Percentiles rank a stretch among this genome's conserved stretches.
phyloP scores from a whole-genome alignment of 2,113 vertebrate species.

The Equus przewalskii region DNA sequence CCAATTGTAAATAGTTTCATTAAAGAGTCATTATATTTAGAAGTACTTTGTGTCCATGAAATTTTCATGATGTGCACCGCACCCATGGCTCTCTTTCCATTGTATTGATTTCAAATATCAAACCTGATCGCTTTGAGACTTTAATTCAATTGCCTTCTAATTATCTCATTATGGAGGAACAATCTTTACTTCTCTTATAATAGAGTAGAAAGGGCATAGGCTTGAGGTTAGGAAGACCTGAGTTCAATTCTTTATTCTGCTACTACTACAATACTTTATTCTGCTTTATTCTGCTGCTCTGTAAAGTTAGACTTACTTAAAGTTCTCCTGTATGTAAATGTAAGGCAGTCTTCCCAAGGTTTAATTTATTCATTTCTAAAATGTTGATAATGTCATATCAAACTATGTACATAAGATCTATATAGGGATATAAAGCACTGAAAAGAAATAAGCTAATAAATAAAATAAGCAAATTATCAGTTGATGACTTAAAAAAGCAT shows the following conservation, averaged over 20 bases:
- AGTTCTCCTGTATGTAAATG: not conserved
- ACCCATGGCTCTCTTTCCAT: not conserved
- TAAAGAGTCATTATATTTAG: not conserved
- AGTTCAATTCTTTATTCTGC: not conserved
- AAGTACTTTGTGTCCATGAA: not conserved
- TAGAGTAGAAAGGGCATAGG: not conserved
- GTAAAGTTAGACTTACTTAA: not conserved
- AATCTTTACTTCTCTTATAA: not conserved
- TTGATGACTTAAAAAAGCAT: not conserved
- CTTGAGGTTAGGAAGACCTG: not conserved
- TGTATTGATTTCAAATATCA: not conserved
- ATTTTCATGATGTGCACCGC: not conserved
- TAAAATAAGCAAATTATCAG: not conserved
- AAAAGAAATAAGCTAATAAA: not conserved
- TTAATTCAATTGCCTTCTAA: not conserved
- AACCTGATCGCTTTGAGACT: not conserved
- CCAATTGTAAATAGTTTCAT: not conserved
- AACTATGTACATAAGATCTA: not conserved
- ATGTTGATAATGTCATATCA: not conserved
- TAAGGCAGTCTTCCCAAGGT: not conserved
- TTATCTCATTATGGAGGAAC: not conserved
- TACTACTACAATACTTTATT: not conserved
- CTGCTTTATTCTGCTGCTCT: not conserved
- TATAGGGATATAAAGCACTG: not conserved
- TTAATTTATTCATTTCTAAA: not conserved